Base-by-base conservation (phyloP, 2,888 invertebrate genomes). In the Drosophila quinaria region DNA sequence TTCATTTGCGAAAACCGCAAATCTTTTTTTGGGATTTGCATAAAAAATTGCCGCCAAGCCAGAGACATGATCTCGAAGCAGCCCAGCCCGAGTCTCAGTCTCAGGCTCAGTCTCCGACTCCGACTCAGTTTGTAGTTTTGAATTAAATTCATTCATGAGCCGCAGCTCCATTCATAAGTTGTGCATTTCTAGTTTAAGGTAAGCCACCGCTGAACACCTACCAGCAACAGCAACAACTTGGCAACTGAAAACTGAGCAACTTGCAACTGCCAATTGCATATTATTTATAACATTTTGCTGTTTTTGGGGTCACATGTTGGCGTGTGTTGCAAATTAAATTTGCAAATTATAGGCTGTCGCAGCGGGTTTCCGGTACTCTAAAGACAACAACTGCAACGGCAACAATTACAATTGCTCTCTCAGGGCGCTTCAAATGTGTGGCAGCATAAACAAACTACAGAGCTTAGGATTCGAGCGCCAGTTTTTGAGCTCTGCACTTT, bases 241-340 rank as follows among this genome's bases (percentile, higher is more conserved):
- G 44, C 52, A 47, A 31, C 63, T 46, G 33, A 31, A 67, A 59
- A 71, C 66, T 49, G 15, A n/a, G 50, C 47, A 67, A 65, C 66
- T 66, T 15, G 51, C 52, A 77, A 54, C 62, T 59, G 39, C 39
- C 62, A 70, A 71, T 81, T 85, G 86, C 86, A 87, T 76, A 84
- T 84, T 84, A 84, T 84, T 84, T 87, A 85, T 85, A 73, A 83
- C 76, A 86, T 83, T 87, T 88, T 87, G 77, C 50, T 64, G 65
- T 67, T 67, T 85, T 90, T 85, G 89, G 90, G 90, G 90, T 85
- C 90, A 90, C 78, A 89, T 86, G 85, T 90, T 86, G 85, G 85
- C 85, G 85, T 86, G 89, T 83, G 90, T 89, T 88, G 90, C 87
- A 89, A 90, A 86, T 90, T 90, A 88, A 90, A 90, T 88, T 86